These are phyloP conservation scores for Deroptyus accipitrinus DNA, from an alignment of 2,113 vertebrate species.

Conservation along the genomic window DNA sequence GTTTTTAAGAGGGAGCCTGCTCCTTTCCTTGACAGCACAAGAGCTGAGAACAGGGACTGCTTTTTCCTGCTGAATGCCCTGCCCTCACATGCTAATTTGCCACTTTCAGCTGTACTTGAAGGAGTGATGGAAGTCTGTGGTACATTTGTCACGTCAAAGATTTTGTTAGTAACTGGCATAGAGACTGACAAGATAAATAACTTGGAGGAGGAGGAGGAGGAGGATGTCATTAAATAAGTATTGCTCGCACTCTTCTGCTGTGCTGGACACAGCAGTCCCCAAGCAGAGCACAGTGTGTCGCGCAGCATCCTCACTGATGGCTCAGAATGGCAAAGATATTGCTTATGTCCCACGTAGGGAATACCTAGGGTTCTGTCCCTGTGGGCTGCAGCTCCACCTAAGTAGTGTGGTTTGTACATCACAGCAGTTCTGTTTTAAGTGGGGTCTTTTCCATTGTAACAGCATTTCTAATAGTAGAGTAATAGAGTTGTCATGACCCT, in stretches of 20 bases:
- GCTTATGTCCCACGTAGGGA: not conserved
- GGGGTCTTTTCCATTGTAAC: not conserved
- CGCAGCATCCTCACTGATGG: fast-evolving
- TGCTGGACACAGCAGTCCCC: not conserved
- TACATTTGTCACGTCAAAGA: not conserved
- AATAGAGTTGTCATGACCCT: not conserved
- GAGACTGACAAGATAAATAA: slow-evolving; percentile 18
- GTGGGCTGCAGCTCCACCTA: not conserved
- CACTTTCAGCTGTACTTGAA: not conserved
- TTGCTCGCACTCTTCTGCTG: fast-evolving
- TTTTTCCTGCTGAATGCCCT: not conserved
- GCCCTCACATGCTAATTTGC: fast-evolving
- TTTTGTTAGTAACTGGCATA: not conserved
- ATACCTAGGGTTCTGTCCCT: not conserved
- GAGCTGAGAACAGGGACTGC: not conserved
- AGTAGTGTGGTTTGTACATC: not conserved
- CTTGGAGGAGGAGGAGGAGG: not conserved
- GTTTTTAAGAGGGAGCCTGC: not conserved
- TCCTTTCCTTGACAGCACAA: not conserved
- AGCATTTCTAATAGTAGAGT: not conserved
- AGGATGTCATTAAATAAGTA: not conserved
- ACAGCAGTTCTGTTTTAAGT: not conserved
- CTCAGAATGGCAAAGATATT: not conserved
- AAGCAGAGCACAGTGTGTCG: not conserved
- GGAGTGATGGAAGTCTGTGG: not conserved